phyloP scores from a whole-genome alignment of 2,113 vertebrate genomes.

The Rhea pennata region DNA sequence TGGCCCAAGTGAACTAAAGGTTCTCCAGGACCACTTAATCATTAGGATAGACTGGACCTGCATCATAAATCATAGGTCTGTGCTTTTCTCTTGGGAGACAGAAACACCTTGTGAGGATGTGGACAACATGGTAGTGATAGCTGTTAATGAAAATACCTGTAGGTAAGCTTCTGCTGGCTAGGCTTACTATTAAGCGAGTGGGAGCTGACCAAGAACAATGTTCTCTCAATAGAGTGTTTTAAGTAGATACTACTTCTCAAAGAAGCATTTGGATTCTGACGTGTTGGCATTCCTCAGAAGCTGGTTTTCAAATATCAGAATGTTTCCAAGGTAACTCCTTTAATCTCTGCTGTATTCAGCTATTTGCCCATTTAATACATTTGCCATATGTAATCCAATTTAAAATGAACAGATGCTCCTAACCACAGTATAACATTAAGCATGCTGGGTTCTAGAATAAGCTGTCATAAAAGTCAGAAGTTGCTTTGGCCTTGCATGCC shows the following conservation, averaged over 20 bases:
- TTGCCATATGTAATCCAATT: neutral
- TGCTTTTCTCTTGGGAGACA: neutral
- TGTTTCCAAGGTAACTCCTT: slow-evolving; percentile 46
- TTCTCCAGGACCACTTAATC: neutral
- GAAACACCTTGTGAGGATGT: neutral
- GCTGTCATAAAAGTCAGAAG: neutral
- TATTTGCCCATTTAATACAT: slow-evolving; percentile 15
- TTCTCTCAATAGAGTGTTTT: neutral
- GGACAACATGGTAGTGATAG: neutral
- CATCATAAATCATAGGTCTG: neutral
- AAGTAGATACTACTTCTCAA: neutral
- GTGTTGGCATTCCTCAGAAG: neutral
- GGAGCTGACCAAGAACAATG: neutral
- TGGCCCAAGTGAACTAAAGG: neutral
- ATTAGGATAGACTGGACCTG: neutral
- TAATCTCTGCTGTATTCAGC: neutral
- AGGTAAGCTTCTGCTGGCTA: neutral
- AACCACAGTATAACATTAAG: neutral
- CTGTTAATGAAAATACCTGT: neutral
- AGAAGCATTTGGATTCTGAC: neutral
- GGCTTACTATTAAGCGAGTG: neutral
- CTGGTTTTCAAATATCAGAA: neutral
- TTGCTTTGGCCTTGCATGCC: neutral
- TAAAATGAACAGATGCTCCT: neutral
- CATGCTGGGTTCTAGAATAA: neutral